Conservation (phyloP, 1,140 invertebrate species). For the Diprion similis region DNA sequence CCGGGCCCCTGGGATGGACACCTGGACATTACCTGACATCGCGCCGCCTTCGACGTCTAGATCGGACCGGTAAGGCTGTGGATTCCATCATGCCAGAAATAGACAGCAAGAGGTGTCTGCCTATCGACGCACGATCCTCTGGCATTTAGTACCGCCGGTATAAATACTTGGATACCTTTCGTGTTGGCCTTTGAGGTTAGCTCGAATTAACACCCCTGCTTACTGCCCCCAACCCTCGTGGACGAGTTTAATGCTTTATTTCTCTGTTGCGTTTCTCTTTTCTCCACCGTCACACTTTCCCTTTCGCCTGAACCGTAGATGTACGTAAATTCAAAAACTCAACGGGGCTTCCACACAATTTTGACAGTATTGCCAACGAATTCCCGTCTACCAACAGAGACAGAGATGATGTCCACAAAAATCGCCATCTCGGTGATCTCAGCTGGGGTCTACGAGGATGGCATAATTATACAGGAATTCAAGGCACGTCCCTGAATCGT, state of each 20-base stretch:
- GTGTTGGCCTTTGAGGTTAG: neutral
- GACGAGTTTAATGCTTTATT: too few relatives aligned
- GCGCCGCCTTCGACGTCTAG: slow-evolving; percentile 33
- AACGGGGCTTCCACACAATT: neutral
- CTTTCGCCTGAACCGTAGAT: neutral
- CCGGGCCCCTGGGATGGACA: slow-evolving; percentile 17
- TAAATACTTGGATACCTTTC: neutral
- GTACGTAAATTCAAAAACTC: neutral
- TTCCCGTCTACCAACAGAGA: too few relatives aligned
- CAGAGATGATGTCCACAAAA: neutral
- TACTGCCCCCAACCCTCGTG: too few relatives aligned
- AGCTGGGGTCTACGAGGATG: neutral
- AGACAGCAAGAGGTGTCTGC: too few relatives aligned
- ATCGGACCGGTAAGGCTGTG: neutral
- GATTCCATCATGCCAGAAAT: too few relatives aligned
- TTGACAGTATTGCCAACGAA: too few relatives aligned
- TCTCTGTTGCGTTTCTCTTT: neutral
- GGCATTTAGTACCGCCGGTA: neutral
- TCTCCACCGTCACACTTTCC: neutral
- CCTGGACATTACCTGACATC: slow-evolving; percentile 27
- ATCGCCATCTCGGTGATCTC: neutral
- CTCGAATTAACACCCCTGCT: neutral
- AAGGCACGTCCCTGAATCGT: neutral
- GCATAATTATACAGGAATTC: neutral
- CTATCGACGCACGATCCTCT: neutral